Conservation (phyloP, 2,797 vertebrate genomes). For the Acanthurus lineatus region DNA sequence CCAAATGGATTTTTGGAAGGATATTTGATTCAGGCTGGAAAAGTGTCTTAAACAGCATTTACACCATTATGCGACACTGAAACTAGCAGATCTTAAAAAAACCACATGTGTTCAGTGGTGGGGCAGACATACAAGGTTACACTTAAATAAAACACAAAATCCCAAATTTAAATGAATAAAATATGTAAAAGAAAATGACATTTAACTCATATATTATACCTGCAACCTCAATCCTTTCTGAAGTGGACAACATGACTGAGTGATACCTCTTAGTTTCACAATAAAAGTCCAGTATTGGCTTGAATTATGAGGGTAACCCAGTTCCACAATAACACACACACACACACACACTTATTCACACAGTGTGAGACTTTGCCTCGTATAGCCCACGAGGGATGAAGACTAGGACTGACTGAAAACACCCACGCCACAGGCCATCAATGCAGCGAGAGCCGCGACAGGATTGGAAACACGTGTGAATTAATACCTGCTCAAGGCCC, state of each 20-base stretch:
- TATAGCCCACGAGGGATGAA: conserved; percentile 42
- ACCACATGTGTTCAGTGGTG: neutral
- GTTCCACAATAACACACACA: conserved; percentile 16
- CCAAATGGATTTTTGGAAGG: neutral
- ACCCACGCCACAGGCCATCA: conserved; percentile 54
- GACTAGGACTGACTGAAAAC: conserved; percentile 55
- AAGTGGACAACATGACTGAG: neutral
- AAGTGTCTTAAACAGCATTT: conserved; percentile 23
- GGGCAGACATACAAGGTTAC: neutral
- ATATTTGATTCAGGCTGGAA: conserved; percentile 2
- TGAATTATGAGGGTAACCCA: neutral
- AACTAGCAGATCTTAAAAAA: conserved; percentile 23
- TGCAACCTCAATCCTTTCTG: neutral
- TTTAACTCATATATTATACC: neutral
- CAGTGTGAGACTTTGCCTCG: conserved; percentile 41
- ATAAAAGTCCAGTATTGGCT: conserved; percentile 21
- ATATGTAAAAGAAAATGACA: neutral
- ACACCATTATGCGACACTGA: neutral
- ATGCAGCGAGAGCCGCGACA: conserved; percentile 46
- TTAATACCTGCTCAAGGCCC: conserved; percentile 71
- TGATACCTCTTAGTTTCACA: conserved; percentile 30
- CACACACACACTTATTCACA: conserved; percentile 23
- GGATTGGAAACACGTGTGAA: conserved; percentile 79
- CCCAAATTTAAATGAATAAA: neutral
- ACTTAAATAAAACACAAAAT: neutral